Conservation (phyloP, 2,113 vertebrate genomes). For the Diadophis punctatus region DNA sequence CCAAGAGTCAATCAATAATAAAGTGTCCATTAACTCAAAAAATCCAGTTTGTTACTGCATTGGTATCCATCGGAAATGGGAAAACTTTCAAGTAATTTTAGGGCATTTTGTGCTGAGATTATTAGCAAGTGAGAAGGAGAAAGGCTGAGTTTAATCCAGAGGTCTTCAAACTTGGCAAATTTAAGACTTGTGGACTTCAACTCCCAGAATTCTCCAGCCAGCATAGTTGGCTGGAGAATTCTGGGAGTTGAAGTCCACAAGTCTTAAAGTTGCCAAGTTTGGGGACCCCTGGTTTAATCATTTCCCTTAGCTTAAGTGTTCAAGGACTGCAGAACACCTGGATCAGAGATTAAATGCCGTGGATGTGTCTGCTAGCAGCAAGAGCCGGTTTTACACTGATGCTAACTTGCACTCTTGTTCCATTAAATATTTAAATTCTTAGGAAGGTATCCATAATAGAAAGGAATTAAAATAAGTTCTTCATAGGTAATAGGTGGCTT, state of each 20-base stretch:
- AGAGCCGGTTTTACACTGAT: background rate
- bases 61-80: background rate
- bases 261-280: too few relatives aligned
- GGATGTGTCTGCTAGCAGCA: constrained; percentile 4
- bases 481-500: background rate
- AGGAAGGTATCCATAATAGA: background rate
- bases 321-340: constrained; percentile 20
- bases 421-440: constrained; percentile 2
- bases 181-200: too few relatives aligned
- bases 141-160: too few relatives aligned
- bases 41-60: background rate
- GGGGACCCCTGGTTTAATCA: too few relatives aligned
- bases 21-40: background rate
- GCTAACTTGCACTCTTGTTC: constrained; percentile 29
- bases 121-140: background rate
- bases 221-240: too few relatives aligned
- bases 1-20: background rate
- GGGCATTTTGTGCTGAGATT: background rate
- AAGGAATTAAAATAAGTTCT: constrained; percentile 4
- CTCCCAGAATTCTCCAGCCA: too few relatives aligned
- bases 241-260: too few relatives aligned
- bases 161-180: too few relatives aligned
- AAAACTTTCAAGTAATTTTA: background rate
- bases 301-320: fast-evolving
- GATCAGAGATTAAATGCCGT: background rate